Evolutionary conservation across 2,797 vertebrate genomes (phyloP).

Genomic region (Xenentodon cancila): DNA sequence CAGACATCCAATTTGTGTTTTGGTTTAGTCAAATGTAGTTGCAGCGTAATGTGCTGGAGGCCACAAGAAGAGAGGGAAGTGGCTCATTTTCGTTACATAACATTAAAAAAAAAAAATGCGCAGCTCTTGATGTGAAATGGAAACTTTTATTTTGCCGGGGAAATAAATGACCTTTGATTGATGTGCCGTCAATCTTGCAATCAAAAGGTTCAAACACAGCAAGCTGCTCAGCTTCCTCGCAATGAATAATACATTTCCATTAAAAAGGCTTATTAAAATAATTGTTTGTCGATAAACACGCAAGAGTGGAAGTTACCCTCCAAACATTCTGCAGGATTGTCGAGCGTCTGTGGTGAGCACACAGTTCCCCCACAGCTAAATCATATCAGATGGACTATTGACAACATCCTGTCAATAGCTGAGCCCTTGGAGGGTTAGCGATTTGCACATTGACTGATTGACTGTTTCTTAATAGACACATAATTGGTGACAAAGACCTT

Average conservation of each 20-base stretch:
- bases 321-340: constrained; percentile 51
- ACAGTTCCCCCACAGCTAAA: constrained; percentile 86
- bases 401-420: constrained; percentile 91
- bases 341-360: constrained; percentile 79
- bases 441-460: constrained; percentile 95
- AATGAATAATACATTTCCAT: constrained; percentile 60
- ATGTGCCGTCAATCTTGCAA: constrained; percentile 40
- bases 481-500: constrained; percentile 99
- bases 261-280: constrained; percentile 71
- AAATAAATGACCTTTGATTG: constrained; percentile 38
- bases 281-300: constrained; percentile 66
- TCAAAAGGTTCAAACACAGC: constrained; percentile 50
- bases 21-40: constrained; percentile 83
- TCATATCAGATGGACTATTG: constrained; percentile 91
- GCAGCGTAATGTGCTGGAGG: constrained; percentile 72
- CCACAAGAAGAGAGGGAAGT: constrained; percentile 61
- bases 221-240: constrained; percentile 23
- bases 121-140: constrained; percentile 40
- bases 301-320: constrained; percentile 52
- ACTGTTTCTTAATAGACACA: constrained; percentile 99
- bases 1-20: constrained; percentile 87
- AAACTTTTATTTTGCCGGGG: constrained; percentile 58
- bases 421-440: constrained; percentile 88
- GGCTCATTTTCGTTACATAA: constrained; percentile 66
- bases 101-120: constrained; percentile 22